Percentiles rank a stretch among this genome's conserved stretches.
These are phyloP conservation scores for Spilosoma lubricipeda DNA, from an alignment of 2,888 invertebrate genomes.

Conservation along the genomic window DNA sequence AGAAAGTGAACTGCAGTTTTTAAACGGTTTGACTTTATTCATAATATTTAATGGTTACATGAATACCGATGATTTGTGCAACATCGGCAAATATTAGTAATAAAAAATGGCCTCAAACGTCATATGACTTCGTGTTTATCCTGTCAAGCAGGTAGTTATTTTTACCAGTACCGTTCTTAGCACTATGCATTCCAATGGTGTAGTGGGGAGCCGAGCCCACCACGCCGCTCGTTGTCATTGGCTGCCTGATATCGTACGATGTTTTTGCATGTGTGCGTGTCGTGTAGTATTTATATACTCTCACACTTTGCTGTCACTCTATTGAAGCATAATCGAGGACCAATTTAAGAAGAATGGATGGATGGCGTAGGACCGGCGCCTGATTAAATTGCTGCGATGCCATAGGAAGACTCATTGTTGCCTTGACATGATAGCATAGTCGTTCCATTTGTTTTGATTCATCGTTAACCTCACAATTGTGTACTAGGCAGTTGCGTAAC, in stretches of 20 bases:
- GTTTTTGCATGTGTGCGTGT: constrained; percentile 72
- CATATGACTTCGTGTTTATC: constrained; percentile 66
- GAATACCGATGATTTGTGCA: background rate
- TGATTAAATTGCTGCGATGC: constrained; percentile 78
- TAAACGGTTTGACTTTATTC: background rate
- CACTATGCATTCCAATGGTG: constrained; percentile 76
- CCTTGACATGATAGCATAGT: constrained; percentile 70
- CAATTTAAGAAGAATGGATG: constrained; percentile 71
- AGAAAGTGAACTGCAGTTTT: constrained; percentile 18
- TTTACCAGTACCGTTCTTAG: constrained; percentile 81
- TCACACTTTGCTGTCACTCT: constrained; percentile 66
- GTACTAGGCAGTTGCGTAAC: constrained; percentile 32
- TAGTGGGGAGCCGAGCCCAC: constrained; percentile 85
- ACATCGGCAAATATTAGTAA: background rate
- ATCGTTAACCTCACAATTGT: constrained; percentile 52
- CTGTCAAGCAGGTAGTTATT: constrained; percentile 82
- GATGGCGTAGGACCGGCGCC: constrained; percentile 54
- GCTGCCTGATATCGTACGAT: constrained; percentile 81
- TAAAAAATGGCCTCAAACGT: constrained; percentile 71
- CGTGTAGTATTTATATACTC: constrained; percentile 47
- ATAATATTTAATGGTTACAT: background rate
- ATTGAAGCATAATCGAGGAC: constrained; percentile 73
- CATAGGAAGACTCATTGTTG: constrained; percentile 72
- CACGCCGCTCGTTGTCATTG: constrained; percentile 71
- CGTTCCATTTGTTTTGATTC: constrained; percentile 64